These are phyloP conservation scores for Mus spicilegus DNA, from an alignment of 2,113 vertebrate genomes.

Conservation along the genomic window DNA sequence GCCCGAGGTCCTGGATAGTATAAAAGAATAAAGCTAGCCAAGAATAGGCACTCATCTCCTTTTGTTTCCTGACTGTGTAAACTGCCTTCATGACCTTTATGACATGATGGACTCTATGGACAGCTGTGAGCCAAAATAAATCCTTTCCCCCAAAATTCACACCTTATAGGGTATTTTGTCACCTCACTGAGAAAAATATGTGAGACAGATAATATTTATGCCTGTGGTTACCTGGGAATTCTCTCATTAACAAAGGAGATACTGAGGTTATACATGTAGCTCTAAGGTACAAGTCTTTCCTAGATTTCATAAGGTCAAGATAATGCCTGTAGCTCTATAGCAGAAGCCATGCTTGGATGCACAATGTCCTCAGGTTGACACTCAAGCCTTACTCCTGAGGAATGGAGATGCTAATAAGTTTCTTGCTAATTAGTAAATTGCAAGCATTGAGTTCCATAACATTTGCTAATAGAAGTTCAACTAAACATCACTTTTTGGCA, in stretches of 20 bases:
- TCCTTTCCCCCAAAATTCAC: background rate
- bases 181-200: background rate
- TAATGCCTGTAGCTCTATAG: background rate
- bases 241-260: background rate
- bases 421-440: background rate
- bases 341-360: background rate
- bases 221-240: constrained; percentile 69
- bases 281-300: background rate
- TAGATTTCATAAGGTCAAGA: background rate
- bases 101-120: no score
- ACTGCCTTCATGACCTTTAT: background rate
- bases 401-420: background rate
- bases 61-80: background rate
- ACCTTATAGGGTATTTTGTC: background rate
- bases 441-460: background rate
- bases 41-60: background rate
- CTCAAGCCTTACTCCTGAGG: background rate
- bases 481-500: background rate
- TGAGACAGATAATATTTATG: constrained; percentile 46
- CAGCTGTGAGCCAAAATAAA: background rate
- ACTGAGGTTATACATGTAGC: no score
- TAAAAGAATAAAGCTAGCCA: no score
- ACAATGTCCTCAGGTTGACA: background rate
- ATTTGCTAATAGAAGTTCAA: background rate
- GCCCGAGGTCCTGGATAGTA: background rate